Evolutionary conservation across 2,113 vertebrate species (phyloP).

Genomic region (Notothenia rossii): DNA sequence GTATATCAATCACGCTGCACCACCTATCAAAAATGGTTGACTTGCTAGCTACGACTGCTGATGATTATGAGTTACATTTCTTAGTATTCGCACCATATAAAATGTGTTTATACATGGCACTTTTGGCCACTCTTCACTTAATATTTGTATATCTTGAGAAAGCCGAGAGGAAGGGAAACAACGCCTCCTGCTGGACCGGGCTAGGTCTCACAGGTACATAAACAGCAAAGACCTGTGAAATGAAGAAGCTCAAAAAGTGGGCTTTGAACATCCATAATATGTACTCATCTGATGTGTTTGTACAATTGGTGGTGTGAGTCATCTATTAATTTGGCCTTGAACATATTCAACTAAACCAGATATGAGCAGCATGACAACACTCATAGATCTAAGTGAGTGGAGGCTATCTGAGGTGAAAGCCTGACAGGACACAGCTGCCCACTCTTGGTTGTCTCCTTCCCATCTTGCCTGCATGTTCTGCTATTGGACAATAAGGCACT

Average conservation of each 20-base stretch:
- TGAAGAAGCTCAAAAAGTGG: background rate
- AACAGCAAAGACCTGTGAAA: background rate
- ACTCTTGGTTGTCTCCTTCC: constrained; percentile 78
- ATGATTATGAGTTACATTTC: too few relatives aligned
- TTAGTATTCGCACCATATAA: too few relatives aligned
- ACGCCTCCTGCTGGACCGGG: background rate
- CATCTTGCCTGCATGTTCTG: constrained; percentile 81
- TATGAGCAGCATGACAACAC: background rate
- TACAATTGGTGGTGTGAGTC: background rate
- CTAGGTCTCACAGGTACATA: too few relatives aligned
- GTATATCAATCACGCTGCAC: too few relatives aligned
- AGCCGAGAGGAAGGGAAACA: background rate
- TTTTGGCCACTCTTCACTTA: background rate
- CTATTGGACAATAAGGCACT: constrained; percentile 87
- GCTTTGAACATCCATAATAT: background rate
- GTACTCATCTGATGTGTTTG: background rate
- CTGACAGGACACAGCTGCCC: constrained; percentile 74
- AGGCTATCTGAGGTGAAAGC: background rate
- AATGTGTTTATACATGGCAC: too few relatives aligned
- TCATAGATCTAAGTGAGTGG: background rate
- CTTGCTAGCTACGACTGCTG: background rate
- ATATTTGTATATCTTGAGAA: background rate
- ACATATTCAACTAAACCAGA: constrained; percentile 4
- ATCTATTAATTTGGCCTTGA: background rate
- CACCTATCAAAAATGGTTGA: too few relatives aligned